Base-by-base conservation (phyloP, 2,888 invertebrate species). In the Epistrophe eligans region DNA sequence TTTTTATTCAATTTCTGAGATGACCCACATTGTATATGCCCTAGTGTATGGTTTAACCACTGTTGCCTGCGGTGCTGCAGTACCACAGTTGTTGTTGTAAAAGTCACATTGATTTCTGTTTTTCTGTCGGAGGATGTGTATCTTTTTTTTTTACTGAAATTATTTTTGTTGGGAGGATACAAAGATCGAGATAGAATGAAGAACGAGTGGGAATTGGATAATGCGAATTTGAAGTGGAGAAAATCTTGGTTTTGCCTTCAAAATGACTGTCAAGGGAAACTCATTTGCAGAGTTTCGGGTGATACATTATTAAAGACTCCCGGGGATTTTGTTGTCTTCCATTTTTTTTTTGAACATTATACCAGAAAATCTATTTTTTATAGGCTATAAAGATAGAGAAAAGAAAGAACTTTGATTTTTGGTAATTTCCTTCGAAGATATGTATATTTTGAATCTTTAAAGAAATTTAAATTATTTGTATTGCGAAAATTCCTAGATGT, bases 1-100 rank as follows among this genome's bases (percentile, higher is more conserved):
- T 52, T 73, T 77, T 85, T 73, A 77, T 82, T 82, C 73, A 81
- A 81, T 77, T 81, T 62, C n/a, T 40, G 67, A 24, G 67, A 72
- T 85, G 77, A 80, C 71, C 79, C 80, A 80, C 80, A 84, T 79
- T 80, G 38, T 60, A 15, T 62, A 66, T 66, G 50, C 60, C 72
- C 57, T 13, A 57, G 60, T 72, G 66, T 60, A 77, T 45, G 50
- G 55, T 77, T 72, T 67, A 57, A 77, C 24, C 60, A 76, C 64
- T 76, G 38, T 32, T 77, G 73, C 73, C 73, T 67, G 50, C 45
- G 77, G 77, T 50, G 45, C 32, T 72, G 50, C 60, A 40, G 45
- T 43, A 45, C 66, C n/a, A 60, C 40, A 64, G 5, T 11, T 15
- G 19, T 32, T 55, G 48, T 48, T 64, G 62, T 64, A 24, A 48